These are phyloP conservation scores for Setophaga kirtlandii DNA, from an alignment of 2,113 vertebrate species.

Conservation along the genomic window DNA sequence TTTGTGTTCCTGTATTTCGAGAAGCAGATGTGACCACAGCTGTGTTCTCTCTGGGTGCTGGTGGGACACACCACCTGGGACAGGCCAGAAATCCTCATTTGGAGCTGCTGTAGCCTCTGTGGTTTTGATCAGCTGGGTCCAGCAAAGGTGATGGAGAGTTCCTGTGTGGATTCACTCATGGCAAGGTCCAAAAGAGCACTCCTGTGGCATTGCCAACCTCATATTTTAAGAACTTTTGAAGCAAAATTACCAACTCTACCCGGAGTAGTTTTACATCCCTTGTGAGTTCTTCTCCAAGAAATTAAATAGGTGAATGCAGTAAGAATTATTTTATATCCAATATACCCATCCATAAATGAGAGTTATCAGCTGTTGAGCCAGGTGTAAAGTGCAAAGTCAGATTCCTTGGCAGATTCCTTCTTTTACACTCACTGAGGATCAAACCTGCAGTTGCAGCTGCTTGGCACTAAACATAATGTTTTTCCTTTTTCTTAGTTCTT, in stretches of 20 bases:
- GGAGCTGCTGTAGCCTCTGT: not conserved
- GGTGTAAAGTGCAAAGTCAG: not conserved
- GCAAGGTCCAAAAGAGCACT: not conserved
- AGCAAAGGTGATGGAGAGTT: not conserved
- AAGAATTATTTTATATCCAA: not conserved
- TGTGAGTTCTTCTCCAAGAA: not conserved
- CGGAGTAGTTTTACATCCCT: not conserved
- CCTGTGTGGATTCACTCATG: not conserved
- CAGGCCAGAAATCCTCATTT: not conserved
- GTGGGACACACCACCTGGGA: not conserved
- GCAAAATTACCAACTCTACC: rapidly evolving
- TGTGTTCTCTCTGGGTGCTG: not conserved
- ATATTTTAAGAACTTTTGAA: not conserved
- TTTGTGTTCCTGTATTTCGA: not conserved
- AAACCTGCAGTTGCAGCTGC: not conserved
- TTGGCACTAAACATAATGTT: not conserved
- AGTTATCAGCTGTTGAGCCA: not conserved
- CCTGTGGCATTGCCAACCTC: not conserved
- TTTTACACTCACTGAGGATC: not conserved
- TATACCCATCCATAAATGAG: too few relatives aligned
- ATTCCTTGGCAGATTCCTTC: not conserved
- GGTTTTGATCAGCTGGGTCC: not conserved
- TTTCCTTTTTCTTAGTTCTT: not conserved
- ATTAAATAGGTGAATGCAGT: not conserved
- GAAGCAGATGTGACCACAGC: not conserved